A percentile compares a stretch with the other conserved stretches of the same genome.
These are phyloP conservation scores for Saturnia japonica DNA, from an alignment of 2,888 invertebrate species.

Conservation along the genomic window DNA sequence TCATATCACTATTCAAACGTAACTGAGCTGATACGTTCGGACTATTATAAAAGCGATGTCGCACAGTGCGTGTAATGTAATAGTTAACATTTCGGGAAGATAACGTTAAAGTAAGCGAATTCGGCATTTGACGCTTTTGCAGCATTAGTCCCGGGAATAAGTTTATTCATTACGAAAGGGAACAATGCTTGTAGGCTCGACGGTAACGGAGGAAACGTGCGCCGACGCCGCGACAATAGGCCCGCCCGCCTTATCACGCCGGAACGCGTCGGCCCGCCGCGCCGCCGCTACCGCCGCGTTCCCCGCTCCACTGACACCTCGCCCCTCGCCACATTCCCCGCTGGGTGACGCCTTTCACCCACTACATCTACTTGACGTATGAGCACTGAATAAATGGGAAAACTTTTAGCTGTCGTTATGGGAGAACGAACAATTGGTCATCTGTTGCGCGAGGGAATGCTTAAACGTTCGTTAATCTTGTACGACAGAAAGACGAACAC, in stretches of 20 bases:
- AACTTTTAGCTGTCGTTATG: conserved; percentile 76
- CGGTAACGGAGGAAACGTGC: conserved; percentile 80
- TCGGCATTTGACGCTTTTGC: conserved; percentile 66
- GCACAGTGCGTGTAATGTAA: conserved; percentile 51
- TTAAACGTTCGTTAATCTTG: conserved; percentile 68
- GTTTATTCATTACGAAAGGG: conserved; percentile 78
- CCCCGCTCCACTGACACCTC: conserved; percentile 41
- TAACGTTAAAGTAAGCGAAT: conserved; percentile 68
- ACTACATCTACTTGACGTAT: conserved; percentile 67
- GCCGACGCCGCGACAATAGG: conserved; percentile 79
- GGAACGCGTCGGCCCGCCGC: conserved; percentile 69
- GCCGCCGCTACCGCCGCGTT: conserved; percentile 34
- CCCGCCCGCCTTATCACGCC: conserved; percentile 77
- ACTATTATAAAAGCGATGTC: conserved; percentile 55
- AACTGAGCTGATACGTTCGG: conserved; percentile 68
- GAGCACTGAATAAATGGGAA: conserved; percentile 80
- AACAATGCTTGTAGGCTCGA: conserved; percentile 77
- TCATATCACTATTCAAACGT: conserved; percentile 71
- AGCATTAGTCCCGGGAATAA: conserved; percentile 76
- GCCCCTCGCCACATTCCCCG: conserved; percentile 40
- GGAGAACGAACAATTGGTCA: conserved; percentile 80
- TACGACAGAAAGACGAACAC: conserved; percentile 41
- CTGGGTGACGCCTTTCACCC: conserved; percentile 30
- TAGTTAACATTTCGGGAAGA: conserved; percentile 60
- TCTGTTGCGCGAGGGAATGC: conserved; percentile 66